Evolutionary conservation across 2,113 vertebrate species (phyloP).

Genomic region (Lophura nycthemera): DNA sequence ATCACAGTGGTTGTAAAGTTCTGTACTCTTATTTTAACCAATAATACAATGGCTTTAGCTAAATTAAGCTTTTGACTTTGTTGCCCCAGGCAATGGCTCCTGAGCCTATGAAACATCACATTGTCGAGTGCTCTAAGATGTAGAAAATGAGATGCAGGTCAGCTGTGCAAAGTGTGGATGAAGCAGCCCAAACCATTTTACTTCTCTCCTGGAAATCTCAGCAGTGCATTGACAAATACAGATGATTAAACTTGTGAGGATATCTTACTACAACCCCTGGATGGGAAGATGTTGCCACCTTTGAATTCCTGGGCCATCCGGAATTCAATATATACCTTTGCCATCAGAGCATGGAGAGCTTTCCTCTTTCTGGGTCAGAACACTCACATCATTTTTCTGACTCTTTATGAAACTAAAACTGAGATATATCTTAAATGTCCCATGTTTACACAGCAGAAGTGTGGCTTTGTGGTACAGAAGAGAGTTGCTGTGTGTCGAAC

Average conservation of each 20-base stretch:
- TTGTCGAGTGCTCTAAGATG: not conserved
- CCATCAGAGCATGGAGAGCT: not conserved
- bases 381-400: rapidly evolving
- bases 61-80: not conserved
- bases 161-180: not conserved
- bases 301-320: too few relatives aligned
- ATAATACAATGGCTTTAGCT: not conserved
- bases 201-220: not conserved
- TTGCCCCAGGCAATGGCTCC: not conserved
- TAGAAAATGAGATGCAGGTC: not conserved
- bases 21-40: not conserved
- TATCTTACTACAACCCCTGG: not conserved
- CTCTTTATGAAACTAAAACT: not conserved
- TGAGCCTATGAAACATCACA: rapidly evolving
- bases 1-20: not conserved
- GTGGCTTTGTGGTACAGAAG: not conserved
- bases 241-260: not conserved
- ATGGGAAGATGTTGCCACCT: not conserved
- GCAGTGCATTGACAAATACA: not conserved
- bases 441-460: not conserved
- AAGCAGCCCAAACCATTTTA: not conserved
- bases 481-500: not conserved
- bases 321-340: not conserved
- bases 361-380: not conserved
- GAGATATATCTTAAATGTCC: not conserved